phyloP scores from a whole-genome alignment of 2,888 invertebrate genomes.

The Pristionchus arcanus region DNA sequence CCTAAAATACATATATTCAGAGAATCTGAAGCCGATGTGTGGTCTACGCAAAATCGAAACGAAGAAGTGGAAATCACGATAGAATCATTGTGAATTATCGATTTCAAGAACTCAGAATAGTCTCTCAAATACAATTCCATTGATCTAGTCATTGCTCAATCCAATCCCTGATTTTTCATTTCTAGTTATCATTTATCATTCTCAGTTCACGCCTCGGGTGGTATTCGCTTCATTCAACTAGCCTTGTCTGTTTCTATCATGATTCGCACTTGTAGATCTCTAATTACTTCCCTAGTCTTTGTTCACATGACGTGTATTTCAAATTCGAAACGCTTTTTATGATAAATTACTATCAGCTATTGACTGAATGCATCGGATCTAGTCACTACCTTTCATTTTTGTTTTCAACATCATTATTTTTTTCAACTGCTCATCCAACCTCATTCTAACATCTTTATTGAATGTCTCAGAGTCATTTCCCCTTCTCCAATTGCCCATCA shows the following conservation, averaged over 20 bases:
- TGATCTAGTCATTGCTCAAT: background rate
- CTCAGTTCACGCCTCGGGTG: background rate
- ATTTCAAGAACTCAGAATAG: background rate
- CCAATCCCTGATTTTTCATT: background rate
- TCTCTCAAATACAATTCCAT: background rate
- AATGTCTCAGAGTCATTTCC: too few species aligned
- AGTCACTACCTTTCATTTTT: too few species aligned
- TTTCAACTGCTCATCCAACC: too few species aligned
- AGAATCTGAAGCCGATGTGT: background rate
- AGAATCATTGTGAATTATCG: background rate
- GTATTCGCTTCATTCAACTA: background rate
- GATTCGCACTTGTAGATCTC: slow-evolving; percentile 24
- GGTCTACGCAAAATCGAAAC: background rate
- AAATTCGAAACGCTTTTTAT: background rate
- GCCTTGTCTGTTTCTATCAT: slow-evolving; percentile 15
- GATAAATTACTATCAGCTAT: too few species aligned
- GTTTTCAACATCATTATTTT: too few species aligned
- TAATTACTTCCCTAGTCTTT: background rate
- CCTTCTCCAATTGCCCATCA: too few species aligned
- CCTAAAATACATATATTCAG: background rate
- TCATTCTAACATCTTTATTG: too few species aligned
- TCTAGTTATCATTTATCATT: background rate
- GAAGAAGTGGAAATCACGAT: slow-evolving; percentile 4
- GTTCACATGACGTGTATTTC: background rate
- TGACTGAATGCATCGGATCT: too few species aligned